Conservation (phyloP, 2,888 invertebrate species). For the Tricholauxania praeusta region DNA sequence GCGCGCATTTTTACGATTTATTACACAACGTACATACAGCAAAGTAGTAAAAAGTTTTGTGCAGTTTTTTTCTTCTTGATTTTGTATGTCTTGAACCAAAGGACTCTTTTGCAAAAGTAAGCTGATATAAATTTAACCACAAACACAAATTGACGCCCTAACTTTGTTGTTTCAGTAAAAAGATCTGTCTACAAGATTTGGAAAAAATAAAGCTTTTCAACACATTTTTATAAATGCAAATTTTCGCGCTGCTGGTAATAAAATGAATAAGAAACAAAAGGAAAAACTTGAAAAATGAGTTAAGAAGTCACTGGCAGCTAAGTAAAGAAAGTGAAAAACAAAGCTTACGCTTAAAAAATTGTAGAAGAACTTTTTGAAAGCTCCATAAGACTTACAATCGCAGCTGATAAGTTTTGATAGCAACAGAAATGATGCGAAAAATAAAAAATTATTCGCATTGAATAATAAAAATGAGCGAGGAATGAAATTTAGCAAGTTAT, state of each 20-base stretch:
- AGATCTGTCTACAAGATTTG: slow-evolving; percentile 25
- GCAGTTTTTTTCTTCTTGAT: not conserved
- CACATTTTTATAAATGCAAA: slow-evolving; percentile 25
- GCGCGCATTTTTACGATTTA: slow-evolving; percentile 2
- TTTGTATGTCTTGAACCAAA: not conserved
- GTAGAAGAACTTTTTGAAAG: not conserved
- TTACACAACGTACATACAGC: too few relatives aligned
- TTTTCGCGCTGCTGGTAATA: not conserved
- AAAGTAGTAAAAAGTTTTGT: not conserved
- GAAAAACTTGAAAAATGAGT: not conserved
- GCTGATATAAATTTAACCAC: not conserved
- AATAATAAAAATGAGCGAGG: not conserved
- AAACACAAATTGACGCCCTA: not conserved
- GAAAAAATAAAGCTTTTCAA: slow-evolving; percentile 8
- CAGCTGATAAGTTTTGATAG: not conserved
- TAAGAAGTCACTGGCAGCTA: not conserved
- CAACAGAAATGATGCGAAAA: too few relatives aligned
- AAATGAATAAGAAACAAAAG: not conserved
- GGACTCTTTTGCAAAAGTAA: not conserved
- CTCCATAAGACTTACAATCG: slow-evolving; percentile 16
- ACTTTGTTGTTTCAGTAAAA: not conserved
- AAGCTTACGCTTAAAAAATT: not conserved
- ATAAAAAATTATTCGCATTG: too few relatives aligned
- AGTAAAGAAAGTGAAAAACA: not conserved
- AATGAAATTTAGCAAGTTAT: slow-evolving; percentile 16